Evolutionary conservation across 2,797 vertebrate species (phyloP), one percentile per base, ranked within the genome.

Genomic region (Leuciscus waleckii): DNA sequence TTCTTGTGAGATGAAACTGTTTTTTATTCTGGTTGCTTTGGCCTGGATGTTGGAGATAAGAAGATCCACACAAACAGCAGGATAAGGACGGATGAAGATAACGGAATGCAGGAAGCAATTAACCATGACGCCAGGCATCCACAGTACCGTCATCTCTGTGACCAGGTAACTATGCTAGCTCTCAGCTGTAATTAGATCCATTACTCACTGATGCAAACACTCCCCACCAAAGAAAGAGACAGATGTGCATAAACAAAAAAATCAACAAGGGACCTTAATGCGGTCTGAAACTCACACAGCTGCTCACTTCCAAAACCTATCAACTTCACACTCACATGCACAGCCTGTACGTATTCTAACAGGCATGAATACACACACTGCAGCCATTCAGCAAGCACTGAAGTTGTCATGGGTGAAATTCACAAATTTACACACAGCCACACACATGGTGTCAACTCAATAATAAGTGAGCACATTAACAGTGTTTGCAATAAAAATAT

Each of bases 71-170:
- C 26, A 70, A 54, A 73, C 67, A 65, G 23, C 46, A 70, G 46
- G 56, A 73, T 61, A 46, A 49, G 78, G 54, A 76, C 14, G 26
- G 46, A 81, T 79, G 56, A 79, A 46, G 35, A 81, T 21, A 80
- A 32, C 17, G 5, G 29, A 81, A 84, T 61, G 65, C 37, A 81
- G 69, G 16, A 83, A 85, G 54, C 71, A 77, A 43, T 73, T 29
- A 87, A 69, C 32, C 32, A 73, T 51, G 41, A 43, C 54, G 46
- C 35, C 54, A 68, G 29, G 71, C 17, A 29, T 68, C 26, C 54
- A 83, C 70, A 84, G 79, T 79, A 54, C 49, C 41, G 39, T 63
- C 51, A 85, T 78, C 63, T 86, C n/a, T 82, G 77, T 86, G 89
- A 81, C 79, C 86, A 87, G 77, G 63, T 74, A 81, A 46, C 61